Evolutionary conservation across 2,797 vertebrate genomes (phyloP).

Genomic region (Lophius americanus): DNA sequence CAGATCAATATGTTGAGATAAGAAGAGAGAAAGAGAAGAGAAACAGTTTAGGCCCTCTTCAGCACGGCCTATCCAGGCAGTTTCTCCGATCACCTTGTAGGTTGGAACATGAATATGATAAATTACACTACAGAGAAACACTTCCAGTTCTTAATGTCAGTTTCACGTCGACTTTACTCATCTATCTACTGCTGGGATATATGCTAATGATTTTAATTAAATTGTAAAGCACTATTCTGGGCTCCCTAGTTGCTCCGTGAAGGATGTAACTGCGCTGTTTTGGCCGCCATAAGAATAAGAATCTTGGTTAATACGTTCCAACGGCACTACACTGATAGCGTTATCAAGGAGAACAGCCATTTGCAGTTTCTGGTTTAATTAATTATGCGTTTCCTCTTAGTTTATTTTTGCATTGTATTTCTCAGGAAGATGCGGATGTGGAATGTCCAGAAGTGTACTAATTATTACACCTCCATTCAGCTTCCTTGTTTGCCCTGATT

Average conservation of each 20-base stretch:
- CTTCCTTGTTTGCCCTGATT: no score
- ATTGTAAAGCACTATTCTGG: conserved; percentile 16
- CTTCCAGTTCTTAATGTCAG: conserved; percentile 32
- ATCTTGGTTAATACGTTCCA: no score
- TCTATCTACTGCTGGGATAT: conserved; percentile 19
- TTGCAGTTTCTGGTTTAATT: no score
- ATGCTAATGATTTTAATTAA: conserved; percentile 57
- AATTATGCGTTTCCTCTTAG: no score
- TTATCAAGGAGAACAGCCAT: no score
- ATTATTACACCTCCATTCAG: no score
- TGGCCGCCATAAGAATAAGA: no score
- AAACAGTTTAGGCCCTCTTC: background rate
- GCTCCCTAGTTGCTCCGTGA: conserved; percentile 43
- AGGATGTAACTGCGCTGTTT: background rate
- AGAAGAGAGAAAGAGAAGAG: background rate
- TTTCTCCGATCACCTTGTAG: conserved; percentile 9
- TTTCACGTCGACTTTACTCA: conserved; percentile 26
- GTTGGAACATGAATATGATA: conserved; percentile 13
- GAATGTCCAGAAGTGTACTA: no score
- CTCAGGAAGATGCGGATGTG: no score
- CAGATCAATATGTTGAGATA: conserved; percentile 55
- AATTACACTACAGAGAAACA: conserved; percentile 4
- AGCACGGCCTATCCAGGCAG: no score
- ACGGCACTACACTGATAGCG: no score
- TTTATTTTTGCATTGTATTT: no score